These are phyloP conservation scores for Menidia menidia DNA, from an alignment of 2,797 vertebrate species.

Conservation along the genomic window DNA sequence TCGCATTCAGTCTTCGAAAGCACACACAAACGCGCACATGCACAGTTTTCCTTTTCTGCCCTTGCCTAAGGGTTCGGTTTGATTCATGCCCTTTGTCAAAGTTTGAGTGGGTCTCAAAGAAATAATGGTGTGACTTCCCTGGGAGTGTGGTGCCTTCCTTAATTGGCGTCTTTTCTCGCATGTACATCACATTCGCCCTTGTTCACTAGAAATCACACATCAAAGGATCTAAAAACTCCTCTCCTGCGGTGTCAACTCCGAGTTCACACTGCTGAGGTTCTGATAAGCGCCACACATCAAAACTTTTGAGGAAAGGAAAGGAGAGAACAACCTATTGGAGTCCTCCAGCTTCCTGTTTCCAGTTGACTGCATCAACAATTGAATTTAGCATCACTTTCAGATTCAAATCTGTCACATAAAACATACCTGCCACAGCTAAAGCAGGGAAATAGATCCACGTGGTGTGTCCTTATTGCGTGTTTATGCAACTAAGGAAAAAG, in stretches of 20 bases:
- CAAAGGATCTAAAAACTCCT: constrained; percentile 68
- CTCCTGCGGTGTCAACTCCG: constrained; percentile 57
- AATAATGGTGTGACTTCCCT: constrained; percentile 75
- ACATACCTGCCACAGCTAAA: constrained; percentile 3
- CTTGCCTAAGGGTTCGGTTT: constrained; percentile 76
- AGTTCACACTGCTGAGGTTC: constrained; percentile 51
- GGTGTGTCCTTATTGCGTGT: neutral
- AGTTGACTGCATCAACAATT: constrained; percentile 1
- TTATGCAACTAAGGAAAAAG: neutral
- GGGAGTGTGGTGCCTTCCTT: constrained; percentile 66
- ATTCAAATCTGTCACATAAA: constrained; percentile 7
- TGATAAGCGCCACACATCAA: constrained; percentile 35
- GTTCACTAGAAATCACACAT: constrained; percentile 74
- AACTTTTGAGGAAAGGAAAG: constrained; percentile 8
- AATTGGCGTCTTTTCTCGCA: constrained; percentile 78
- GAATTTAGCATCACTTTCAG: constrained; percentile 9
- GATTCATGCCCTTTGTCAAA: constrained; percentile 78
- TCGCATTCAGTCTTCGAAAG: constrained; percentile 25
- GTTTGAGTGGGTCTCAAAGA: constrained; percentile 74
- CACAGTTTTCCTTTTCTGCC: constrained; percentile 54
- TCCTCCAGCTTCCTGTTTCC: constrained; percentile 8
- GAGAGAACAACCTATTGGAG: constrained; percentile 29
- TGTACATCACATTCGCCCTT: constrained; percentile 74
- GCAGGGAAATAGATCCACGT: neutral
- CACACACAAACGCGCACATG: constrained; percentile 19